Conservation (phyloP, 2,888 invertebrate species). For the Xanthorhoe designata region DNA sequence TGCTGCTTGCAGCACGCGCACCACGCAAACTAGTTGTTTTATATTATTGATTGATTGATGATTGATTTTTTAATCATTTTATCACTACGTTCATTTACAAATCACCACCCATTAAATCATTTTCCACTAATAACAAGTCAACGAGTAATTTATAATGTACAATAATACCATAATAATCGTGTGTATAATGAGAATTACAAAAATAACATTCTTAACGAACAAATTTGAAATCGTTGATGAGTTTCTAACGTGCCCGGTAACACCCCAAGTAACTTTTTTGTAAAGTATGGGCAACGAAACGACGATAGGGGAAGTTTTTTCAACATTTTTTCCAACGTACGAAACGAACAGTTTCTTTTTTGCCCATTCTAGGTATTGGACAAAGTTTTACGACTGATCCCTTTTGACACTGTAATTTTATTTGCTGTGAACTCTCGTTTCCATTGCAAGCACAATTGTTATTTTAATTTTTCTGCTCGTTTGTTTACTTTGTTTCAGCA, state of each 20-base stretch:
- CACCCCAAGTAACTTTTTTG: constrained; percentile 41
- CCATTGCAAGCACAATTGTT: constrained; percentile 45
- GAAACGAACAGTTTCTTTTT: constrained; percentile 51
- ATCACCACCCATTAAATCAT: neutral
- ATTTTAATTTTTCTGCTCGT: constrained; percentile 45
- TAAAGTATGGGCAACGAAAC: constrained; percentile 40
- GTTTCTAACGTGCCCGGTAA: constrained; percentile 50
- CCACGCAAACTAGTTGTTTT: no score
- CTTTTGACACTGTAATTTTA: constrained; percentile 54
- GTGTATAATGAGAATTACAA: neutral
- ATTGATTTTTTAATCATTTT: neutral
- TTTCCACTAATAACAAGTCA: neutral
- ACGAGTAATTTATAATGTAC: neutral
- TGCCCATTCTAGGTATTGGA: constrained; percentile 48
- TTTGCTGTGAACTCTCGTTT: constrained; percentile 48
- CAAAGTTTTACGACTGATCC: constrained; percentile 55
- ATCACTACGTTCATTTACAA: neutral
- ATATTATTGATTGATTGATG: no score
- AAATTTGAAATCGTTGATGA: constrained; percentile 40
- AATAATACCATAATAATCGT: neutral
- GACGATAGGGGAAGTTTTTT: constrained; percentile 52
- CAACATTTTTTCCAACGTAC: constrained; percentile 46
- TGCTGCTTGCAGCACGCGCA: no score
- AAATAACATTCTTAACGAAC: neutral
- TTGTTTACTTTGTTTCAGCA: constrained; percentile 39